phyloP scores from a whole-genome alignment of 2,888 invertebrate genomes.

The Eutolmus rufibarbis region DNA sequence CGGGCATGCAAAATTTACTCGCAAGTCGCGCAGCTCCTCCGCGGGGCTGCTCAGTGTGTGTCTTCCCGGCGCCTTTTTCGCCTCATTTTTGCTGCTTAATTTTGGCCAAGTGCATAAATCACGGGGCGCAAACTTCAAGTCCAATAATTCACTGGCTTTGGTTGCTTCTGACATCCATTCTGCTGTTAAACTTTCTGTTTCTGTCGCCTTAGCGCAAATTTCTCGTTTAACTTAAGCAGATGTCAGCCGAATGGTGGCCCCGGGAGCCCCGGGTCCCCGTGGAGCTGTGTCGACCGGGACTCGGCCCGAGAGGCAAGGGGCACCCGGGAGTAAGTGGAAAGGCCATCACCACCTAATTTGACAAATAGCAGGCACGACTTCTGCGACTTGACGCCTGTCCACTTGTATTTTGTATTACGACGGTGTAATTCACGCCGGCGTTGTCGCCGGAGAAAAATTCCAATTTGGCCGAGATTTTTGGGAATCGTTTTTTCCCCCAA shows the following conservation, averaged over 20 bases:
- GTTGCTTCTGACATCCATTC: slow-evolving; percentile 32
- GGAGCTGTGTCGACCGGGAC: neutral
- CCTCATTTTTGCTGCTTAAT: slow-evolving; percentile 11
- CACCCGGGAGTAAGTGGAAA: neutral
- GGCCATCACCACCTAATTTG: slow-evolving; percentile 34
- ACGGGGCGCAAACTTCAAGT: slow-evolving; percentile 15
- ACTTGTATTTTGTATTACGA: slow-evolving; percentile 26
- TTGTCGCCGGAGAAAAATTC: neutral
- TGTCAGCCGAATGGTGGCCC: slow-evolving; percentile 1
- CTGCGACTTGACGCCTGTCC: slow-evolving; percentile 33
- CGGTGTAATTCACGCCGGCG: slow-evolving; percentile 1
- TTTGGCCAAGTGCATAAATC: slow-evolving; percentile 24
- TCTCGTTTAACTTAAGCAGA: slow-evolving; percentile 17
- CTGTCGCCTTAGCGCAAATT: slow-evolving; percentile 27
- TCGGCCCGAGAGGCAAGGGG: neutral
- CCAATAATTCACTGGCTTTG: slow-evolving; percentile 33
- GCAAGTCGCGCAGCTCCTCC: neutral
- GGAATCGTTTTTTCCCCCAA: neutral
- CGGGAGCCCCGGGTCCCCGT: neutral
- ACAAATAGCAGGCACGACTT: slow-evolving; percentile 37
- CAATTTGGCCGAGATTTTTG: neutral
- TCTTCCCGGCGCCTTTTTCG: neutral
- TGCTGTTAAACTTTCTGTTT: slow-evolving; percentile 30
- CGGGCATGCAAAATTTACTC: neutral
- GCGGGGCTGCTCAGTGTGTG: neutral